A percentile compares a stretch with the other conserved stretches of the same genome.
Evolutionary conservation across 2,113 vertebrate genomes (phyloP).

Genomic region (Epinephelus lanceolatus): DNA sequence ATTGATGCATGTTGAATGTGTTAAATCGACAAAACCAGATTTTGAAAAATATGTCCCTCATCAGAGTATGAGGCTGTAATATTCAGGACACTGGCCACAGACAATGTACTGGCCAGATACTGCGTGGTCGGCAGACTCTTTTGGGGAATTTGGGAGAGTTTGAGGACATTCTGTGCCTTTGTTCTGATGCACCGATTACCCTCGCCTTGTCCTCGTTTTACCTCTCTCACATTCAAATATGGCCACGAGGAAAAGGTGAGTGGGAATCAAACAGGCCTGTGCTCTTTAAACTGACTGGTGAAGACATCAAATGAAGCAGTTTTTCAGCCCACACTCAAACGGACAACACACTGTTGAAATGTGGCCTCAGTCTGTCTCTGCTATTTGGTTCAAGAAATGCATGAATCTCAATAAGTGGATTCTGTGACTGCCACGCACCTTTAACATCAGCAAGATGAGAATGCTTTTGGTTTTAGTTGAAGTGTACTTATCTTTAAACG

Average conservation of each 20-base stretch:
- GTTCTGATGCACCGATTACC: conserved; percentile 57
- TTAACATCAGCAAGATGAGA: not conserved
- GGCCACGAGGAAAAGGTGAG: conserved; percentile 59
- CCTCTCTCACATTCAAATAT: conserved; percentile 53
- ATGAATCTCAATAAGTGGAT: not conserved
- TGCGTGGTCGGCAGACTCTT: conserved; percentile 34
- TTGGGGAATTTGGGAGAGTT: conserved; percentile 52
- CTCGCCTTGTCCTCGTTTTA: conserved; percentile 45
- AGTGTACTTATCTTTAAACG: not conserved
- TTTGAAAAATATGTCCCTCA: conserved; percentile 7
- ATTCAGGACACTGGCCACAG: conserved; percentile 37
- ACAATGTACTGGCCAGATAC: conserved; percentile 49
- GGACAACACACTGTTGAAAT: conserved; percentile 16
- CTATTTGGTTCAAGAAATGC: conserved; percentile 9
- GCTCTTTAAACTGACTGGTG: conserved; percentile 56
- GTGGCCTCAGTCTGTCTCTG: conserved; percentile 1
- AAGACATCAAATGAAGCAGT: conserved; percentile 54
- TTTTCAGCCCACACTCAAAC: conserved; percentile 29
- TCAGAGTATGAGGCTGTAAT: conserved; percentile 31
- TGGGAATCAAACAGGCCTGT: conserved; percentile 50
- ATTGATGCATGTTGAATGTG: conserved; percentile 40
- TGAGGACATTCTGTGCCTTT: conserved; percentile 56
- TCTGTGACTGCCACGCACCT: not conserved
- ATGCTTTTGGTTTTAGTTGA: not conserved
- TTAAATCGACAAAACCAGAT: conserved; percentile 21